These are phyloP conservation scores for Eupeodes luniger DNA, from an alignment of 2,888 invertebrate species.

Conservation along the genomic window DNA sequence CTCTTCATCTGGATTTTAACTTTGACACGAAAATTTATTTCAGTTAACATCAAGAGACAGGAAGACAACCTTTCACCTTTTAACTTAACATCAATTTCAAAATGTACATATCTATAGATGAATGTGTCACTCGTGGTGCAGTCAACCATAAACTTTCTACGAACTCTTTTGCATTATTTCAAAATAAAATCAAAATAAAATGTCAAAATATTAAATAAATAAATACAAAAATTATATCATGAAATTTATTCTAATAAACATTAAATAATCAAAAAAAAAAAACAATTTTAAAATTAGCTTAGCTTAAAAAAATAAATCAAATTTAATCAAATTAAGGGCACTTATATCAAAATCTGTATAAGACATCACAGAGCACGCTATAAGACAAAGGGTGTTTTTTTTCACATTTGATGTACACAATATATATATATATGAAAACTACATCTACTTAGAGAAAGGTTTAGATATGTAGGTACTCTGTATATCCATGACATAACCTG, in stretches of 20 bases:
- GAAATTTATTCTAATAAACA: background rate
- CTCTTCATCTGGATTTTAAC: too few relatives aligned
- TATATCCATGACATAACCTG: slow-evolving; percentile 33
- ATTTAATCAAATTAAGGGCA: background rate
- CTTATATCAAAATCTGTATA: background rate
- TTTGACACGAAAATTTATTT: background rate
- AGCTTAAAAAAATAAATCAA: too few relatives aligned
- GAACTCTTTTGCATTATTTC: background rate
- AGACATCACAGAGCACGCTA: background rate
- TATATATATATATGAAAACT: background rate
- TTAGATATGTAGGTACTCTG: too few relatives aligned
- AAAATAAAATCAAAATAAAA: too few relatives aligned
- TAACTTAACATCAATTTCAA: background rate
- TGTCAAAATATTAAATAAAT: too few relatives aligned
- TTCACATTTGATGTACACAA: background rate
- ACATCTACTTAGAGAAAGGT: background rate
- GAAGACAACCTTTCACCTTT: background rate
- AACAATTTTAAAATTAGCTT: too few relatives aligned
- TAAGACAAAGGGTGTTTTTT: background rate
- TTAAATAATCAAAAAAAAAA: too few relatives aligned
- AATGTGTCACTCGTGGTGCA: background rate
- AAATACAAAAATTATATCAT: too few relatives aligned
- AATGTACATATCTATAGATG: too few relatives aligned
- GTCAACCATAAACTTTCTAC: background rate
- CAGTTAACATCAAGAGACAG: background rate